Evolutionary conservation across 2,888 invertebrate species (phyloP).

Genomic region (Cantharis lateralis): DNA sequence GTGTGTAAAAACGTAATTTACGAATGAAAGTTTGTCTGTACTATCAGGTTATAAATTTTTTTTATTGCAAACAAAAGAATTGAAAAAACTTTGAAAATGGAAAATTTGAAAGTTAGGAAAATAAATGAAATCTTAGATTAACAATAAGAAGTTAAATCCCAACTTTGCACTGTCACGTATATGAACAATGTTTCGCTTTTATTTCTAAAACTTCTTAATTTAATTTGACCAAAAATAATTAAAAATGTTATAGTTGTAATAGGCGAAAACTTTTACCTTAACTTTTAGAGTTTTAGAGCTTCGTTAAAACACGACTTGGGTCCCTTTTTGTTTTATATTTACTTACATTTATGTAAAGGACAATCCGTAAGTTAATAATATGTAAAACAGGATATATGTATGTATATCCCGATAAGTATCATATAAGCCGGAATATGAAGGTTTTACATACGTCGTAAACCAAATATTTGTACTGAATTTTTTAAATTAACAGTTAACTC

Average conservation of each 20-base stretch:
- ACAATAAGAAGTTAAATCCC: not conserved
- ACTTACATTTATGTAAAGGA: not conserved
- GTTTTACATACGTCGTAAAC: not conserved
- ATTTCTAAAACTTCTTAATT: not conserved
- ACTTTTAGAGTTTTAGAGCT: not conserved
- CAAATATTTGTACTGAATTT: not conserved
- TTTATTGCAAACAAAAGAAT: not conserved
- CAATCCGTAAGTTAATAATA: not conserved
- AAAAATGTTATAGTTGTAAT: not conserved
- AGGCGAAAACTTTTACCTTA: not conserved
- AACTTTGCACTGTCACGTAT: not conserved
- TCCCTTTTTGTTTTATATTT: not conserved
- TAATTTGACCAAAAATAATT: not conserved
- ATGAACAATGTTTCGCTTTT: not conserved
- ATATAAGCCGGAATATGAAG: not conserved
- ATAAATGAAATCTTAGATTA: not conserved
- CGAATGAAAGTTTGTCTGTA: not conserved
- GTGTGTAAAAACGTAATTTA: not conserved
- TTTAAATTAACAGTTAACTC: not conserved
- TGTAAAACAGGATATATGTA: not conserved
- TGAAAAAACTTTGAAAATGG: not conserved
- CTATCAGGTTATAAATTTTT: not conserved
- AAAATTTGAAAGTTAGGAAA: not conserved
- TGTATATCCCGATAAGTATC: not conserved
- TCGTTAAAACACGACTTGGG: not conserved